Evolutionary conservation across 2,113 vertebrate genomes (phyloP).

Genomic region (Gulo gulo): DNA sequence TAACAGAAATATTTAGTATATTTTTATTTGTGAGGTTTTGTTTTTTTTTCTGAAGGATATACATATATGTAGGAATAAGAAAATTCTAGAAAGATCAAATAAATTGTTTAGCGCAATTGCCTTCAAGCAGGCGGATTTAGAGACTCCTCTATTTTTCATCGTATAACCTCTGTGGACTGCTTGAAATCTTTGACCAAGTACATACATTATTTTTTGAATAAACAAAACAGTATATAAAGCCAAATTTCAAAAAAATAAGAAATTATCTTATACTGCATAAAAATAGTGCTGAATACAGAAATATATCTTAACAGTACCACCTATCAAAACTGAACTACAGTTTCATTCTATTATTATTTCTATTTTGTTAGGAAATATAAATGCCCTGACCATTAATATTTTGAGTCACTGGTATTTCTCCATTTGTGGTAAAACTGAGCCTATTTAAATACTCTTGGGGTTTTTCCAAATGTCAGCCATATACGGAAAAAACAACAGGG

Average conservation of each 20-base stretch:
- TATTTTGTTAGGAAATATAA: background rate
- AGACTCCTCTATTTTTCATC: background rate
- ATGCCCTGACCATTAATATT: background rate
- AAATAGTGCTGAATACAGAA: background rate
- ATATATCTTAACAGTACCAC: background rate
- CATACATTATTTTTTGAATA: background rate
- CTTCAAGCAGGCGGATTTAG: background rate
- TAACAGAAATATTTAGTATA: background rate
- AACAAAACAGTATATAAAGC: background rate
- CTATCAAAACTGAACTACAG: background rate
- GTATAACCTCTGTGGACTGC: background rate
- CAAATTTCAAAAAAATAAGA: background rate
- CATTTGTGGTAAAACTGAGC: slow-evolving; percentile 14
- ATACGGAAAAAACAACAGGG: slow-evolving; percentile 12
- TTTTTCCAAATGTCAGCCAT: slow-evolving; percentile 50
- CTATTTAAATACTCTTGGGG: slow-evolving; percentile 17
- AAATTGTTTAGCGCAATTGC: background rate
- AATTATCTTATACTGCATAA: background rate
- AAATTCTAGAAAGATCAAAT: slow-evolving; percentile 12
- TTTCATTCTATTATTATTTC: background rate
- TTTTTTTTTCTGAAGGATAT: background rate
- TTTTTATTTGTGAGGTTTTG: background rate
- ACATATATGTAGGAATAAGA: background rate
- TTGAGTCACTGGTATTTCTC: slow-evolving; percentile 54
- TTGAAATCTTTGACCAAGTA: background rate